Evolutionary conservation across 23 tunicate genomes (phyloP).

Genomic region (Diplosoma virens): DNA sequence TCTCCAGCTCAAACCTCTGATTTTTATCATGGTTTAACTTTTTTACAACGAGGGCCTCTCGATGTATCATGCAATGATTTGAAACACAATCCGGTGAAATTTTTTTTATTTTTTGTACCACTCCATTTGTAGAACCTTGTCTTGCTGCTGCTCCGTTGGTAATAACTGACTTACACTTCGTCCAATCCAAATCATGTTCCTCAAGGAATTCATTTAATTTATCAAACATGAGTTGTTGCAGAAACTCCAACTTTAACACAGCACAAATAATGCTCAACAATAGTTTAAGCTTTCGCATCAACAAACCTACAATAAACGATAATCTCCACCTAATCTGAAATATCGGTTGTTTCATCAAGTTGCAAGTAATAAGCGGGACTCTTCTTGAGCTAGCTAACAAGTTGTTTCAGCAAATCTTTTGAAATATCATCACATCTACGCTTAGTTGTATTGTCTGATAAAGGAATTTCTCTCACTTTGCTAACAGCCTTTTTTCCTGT

Average conservation of each 20-base stretch:
- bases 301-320: slow-evolving; percentile 35
- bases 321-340: slow-evolving; percentile 27
- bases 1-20: no score
- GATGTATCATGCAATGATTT: slow-evolving; percentile 25
- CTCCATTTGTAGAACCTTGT: slow-evolving; percentile 11
- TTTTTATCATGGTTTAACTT: no score
- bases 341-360: slow-evolving; percentile 64
- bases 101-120: slow-evolving; percentile 20
- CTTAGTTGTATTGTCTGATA: slow-evolving; percentile 43
- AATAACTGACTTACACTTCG: slow-evolving; percentile 13
- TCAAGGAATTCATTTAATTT: slow-evolving; percentile 12
- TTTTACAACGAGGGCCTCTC: no score
- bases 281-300: slow-evolving; percentile 1
- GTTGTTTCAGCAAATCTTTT: slow-evolving; percentile 10
- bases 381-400: slow-evolving; percentile 7
- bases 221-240: slow-evolving; percentile 1
- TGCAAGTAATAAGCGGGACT: slow-evolving; percentile 38
- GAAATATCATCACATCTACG: slow-evolving; percentile 35
- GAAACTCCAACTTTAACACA: slow-evolving; percentile 28
- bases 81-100: slow-evolving; percentile 20
- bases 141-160: slow-evolving; percentile 27
- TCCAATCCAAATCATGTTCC: slow-evolving; percentile 13
- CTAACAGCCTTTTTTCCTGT: slow-evolving; percentile 35
- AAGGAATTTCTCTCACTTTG: slow-evolving; percentile 3
- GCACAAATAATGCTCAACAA: slow-evolving; percentile 30